These are phyloP conservation scores for Philhelius pedissequus DNA, from an alignment of 2,888 invertebrate species.

Conservation along the genomic window DNA sequence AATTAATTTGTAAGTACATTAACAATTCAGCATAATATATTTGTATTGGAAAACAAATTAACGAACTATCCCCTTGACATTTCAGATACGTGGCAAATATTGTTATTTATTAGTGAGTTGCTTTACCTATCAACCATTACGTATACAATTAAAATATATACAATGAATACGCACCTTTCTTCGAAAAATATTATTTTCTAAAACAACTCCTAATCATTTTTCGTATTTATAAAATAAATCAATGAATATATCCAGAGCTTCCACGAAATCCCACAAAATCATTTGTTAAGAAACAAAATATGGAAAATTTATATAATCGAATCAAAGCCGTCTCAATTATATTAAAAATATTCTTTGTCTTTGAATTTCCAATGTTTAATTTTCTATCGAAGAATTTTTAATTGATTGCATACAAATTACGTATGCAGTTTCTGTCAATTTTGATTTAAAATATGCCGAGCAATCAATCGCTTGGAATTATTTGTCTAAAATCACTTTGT, in stretches of 20 bases:
- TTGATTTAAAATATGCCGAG: background rate
- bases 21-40: too few species aligned
- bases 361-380: background rate
- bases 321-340: background rate
- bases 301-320: too few species aligned
- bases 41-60: too few species aligned
- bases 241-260: background rate
- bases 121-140: background rate
- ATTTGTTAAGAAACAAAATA: too few species aligned
- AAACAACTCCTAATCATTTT: background rate
- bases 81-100: background rate
- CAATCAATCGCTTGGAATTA: background rate
- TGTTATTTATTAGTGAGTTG: background rate
- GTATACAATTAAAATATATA: background rate
- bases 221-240: background rate
- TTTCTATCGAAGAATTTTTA: background rate
- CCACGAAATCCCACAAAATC: background rate
- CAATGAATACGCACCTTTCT: conserved; percentile 1
- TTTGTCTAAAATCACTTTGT: background rate
- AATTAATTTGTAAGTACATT: too few species aligned
- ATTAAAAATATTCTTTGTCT: background rate
- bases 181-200: background rate
- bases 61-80: too few species aligned
- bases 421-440: background rate
- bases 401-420: background rate